Conservation (phyloP, 1,140 invertebrate species). For the Bicyclus anynana region DNA sequence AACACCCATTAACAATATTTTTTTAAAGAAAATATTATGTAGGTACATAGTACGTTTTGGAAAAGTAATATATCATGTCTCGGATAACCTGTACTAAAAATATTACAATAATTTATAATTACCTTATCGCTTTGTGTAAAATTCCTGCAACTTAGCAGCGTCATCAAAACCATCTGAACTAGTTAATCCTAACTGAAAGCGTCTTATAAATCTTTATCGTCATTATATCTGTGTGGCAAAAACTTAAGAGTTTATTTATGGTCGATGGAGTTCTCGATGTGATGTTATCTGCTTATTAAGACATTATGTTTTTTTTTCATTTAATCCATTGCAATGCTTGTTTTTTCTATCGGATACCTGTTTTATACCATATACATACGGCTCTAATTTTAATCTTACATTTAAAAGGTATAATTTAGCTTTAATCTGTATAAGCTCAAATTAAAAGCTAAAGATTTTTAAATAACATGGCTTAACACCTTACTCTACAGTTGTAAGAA, state of each 20-base stretch:
- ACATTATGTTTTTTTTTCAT: slow-evolving; percentile 1
- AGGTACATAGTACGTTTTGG: no score
- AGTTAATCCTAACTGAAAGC: slow-evolving; percentile 6
- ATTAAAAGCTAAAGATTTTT: no score
- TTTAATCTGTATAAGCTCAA: no score
- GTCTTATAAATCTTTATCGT: background rate
- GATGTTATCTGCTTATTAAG: slow-evolving; percentile 5
- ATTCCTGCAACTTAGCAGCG: background rate
- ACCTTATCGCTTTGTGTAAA: background rate
- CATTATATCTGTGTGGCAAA: background rate
- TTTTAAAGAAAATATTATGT: no score
- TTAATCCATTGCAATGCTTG: background rate
- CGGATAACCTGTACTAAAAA: no score
- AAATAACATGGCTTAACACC: no score
- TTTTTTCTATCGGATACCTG: background rate
- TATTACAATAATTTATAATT: no score
- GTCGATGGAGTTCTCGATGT: background rate
- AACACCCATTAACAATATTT: no score
- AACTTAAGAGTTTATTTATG: slow-evolving; percentile 11
- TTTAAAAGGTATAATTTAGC: no score
- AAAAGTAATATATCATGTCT: no score
- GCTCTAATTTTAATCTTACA: background rate
- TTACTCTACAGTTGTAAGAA: no score
- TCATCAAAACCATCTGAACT: background rate
- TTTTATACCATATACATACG: background rate